Conservation (phyloP, 2,797 vertebrate species). For the Dermochelys coriacea region DNA sequence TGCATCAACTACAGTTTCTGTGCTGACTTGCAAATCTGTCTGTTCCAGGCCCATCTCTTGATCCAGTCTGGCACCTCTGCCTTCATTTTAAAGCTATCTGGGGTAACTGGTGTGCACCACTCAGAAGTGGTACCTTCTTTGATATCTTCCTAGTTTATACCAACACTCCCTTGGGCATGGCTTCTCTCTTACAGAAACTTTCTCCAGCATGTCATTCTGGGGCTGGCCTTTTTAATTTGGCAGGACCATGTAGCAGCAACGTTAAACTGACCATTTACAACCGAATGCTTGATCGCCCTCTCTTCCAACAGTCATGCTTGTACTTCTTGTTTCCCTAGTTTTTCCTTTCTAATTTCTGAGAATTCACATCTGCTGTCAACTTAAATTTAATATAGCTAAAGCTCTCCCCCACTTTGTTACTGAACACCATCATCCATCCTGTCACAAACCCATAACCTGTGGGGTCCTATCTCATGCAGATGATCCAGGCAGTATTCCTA, state of each 20-base stretch:
- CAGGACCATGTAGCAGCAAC: background rate
- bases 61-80: background rate
- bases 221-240: background rate
- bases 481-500: background rate
- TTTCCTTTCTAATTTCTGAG: background rate
- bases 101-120: background rate
- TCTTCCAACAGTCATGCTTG: background rate
- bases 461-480: background rate
- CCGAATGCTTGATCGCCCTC: background rate
- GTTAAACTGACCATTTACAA: background rate
- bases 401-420: rapidly evolving
- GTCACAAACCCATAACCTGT: too few species aligned
- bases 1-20: background rate
- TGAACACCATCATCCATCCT: background rate
- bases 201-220: background rate
- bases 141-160: background rate
- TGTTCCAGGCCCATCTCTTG: background rate
- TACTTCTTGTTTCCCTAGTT: background rate
- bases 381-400: rapidly evolving
- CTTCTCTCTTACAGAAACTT: background rate
- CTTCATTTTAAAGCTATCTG: background rate
- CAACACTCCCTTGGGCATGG: background rate
- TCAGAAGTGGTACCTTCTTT: rapidly evolving
- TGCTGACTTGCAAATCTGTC: background rate
- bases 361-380: background rate